Percentiles rank a stretch among this genome's conserved stretches.
phyloP scores from a whole-genome alignment of 2,888 invertebrate genomes.

The Acronicta psi region DNA sequence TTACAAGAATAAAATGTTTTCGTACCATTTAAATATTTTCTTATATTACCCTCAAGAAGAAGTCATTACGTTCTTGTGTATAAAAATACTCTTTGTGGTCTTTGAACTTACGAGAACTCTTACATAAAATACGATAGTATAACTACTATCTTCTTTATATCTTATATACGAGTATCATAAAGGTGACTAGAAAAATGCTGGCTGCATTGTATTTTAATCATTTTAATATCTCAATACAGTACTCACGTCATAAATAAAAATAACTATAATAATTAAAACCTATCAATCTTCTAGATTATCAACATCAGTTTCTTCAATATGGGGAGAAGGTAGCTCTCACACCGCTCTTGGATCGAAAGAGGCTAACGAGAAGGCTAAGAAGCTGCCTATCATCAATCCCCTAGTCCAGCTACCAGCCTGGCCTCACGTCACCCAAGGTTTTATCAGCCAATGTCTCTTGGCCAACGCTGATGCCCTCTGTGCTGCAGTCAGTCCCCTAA shows the following conservation, averaged over 20 bases:
- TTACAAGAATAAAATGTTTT: constrained; percentile 13
- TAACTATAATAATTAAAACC: background rate
- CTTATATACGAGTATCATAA: background rate
- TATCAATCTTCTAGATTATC: constrained; percentile 74
- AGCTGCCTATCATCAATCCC: constrained; percentile 96
- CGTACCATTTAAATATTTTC: constrained; percentile 12
- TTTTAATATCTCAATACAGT: background rate
- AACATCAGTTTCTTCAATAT: constrained; percentile 87
- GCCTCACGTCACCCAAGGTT: constrained; percentile 95
- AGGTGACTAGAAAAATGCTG: background rate
- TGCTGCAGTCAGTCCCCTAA: constrained; percentile 98
- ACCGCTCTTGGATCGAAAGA: constrained; percentile 76
- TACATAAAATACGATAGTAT: background rate
- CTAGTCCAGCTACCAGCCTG: constrained; percentile 95
- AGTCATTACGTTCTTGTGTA: constrained; percentile 8
- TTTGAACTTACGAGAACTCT: background rate
- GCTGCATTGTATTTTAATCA: background rate
- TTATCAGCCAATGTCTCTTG: constrained; percentile 97
- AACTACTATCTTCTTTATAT: too few relatives aligned
- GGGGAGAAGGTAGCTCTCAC: constrained; percentile 80
- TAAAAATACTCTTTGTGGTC: constrained; percentile 2
- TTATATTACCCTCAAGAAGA: constrained; percentile 5
- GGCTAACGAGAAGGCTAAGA: constrained; percentile 90
- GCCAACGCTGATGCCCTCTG: constrained; percentile 99
- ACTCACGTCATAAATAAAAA: background rate